These are phyloP conservation scores for Drosophila erecta DNA, from an alignment of 1,140 invertebrate species.

Conservation along the genomic window DNA sequence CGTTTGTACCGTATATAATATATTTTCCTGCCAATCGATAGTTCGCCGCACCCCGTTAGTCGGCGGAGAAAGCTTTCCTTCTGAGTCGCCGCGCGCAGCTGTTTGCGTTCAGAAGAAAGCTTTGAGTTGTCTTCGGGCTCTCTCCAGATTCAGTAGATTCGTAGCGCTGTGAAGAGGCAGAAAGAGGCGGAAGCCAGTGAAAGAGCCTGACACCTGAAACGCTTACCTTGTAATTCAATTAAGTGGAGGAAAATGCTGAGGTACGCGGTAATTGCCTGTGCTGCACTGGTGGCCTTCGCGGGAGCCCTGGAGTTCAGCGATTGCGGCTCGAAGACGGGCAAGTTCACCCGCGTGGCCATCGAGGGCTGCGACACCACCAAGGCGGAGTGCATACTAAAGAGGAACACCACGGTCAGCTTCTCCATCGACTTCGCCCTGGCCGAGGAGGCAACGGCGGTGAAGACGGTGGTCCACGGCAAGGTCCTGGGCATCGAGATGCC, in stretches of 20 bases:
- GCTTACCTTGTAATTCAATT: conserved; percentile 70
- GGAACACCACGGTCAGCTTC: conserved; percentile 87
- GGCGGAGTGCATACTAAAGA: conserved; percentile 86
- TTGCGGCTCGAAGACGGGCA: conserved; percentile 87
- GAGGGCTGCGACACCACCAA: conserved; percentile 86
- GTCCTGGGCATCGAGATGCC: conserved; percentile 89
- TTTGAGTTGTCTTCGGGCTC: conserved; percentile 30
- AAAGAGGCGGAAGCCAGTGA: conserved; percentile 10
- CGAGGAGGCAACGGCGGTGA: conserved; percentile 82
- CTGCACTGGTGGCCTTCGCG: conserved; percentile 42
- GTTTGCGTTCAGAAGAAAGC: conserved; percentile 38
- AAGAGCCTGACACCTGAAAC: background rate
- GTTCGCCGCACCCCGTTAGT: background rate
- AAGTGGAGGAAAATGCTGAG: conserved; percentile 63
- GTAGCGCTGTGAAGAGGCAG: conserved; percentile 48
- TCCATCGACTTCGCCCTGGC: conserved; percentile 86
- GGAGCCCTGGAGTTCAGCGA: conserved; percentile 54
- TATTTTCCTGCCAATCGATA: conserved; percentile 9
- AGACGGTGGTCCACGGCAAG: conserved; percentile 89
- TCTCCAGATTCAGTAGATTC: conserved; percentile 56
- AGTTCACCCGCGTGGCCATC: conserved; percentile 86
- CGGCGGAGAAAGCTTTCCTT: conserved; percentile 37
- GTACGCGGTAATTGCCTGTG: conserved; percentile 48
- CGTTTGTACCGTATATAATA: too few species aligned
- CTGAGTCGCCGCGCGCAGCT: conserved; percentile 60